Base-by-base conservation (phyloP, 2,888 invertebrate genomes). In the Caenorhabditis wallacei region DNA sequence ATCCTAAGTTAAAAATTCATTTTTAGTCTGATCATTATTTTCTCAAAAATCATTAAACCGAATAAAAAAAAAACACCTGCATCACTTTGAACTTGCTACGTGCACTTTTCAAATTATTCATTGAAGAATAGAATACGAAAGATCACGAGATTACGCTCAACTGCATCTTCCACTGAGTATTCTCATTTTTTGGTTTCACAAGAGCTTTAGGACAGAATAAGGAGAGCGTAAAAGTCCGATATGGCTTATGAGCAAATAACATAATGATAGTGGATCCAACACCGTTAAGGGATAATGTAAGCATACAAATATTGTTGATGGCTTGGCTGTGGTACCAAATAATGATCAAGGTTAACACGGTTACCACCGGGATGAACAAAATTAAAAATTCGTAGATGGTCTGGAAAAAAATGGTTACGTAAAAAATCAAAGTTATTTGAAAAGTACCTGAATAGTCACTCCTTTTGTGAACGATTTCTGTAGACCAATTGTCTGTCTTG, bases 231-330 rank as follows among this genome's bases (percentile, higher is more conserved):
- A 71, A 71, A 16, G 30, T 51, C 3, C 61, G 71, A 51, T 71
- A 71, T 16, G 71, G 71, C 18, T 61, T 71, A 37, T 71, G 70
- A 35, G 35, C 59, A 51, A 59, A 71, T 18, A 71, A 1, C 61
- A 71, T 71, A 2, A 71, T 30, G 46, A 71, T 20, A 24, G 71
- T 71, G 37, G 71, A 71, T 2, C 48, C 37, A 13, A 71, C 18
- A 20, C 71, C 71, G 16, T 71, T 59, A 0, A 71, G 37, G 1
- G 71, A 71, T 10, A 71, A 3, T 1, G 40, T 22, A 2, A 71
- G 51, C 11, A 71, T 40, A 20, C 37, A 18, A 0, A 71, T 24
- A 22, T 71, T 71, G 61, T 37, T 71, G 40, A 43, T 51, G 13
- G 22, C 18, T 22, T 71, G 71, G n/a, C 37, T 53, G 40, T 71